Percentiles rank a stretch among this genome's conserved stretches.
phyloP scores from a whole-genome alignment of 2,888 invertebrate genomes.

The Dorcus hopei region DNA sequence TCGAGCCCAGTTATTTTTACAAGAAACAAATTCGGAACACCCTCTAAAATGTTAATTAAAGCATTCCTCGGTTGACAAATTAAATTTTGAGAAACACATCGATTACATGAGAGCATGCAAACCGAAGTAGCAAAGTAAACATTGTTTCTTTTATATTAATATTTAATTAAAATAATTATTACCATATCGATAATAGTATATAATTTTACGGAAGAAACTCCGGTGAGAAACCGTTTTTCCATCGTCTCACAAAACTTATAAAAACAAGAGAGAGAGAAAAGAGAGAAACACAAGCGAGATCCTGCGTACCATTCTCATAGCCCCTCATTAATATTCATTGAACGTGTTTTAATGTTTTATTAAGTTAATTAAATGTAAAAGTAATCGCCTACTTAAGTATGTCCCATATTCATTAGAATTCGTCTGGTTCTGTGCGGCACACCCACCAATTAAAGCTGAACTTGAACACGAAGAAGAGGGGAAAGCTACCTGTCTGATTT shows the following conservation, averaged over 20 bases:
- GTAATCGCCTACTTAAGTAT: conserved; percentile 8
- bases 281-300: neutral
- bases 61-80: too few species aligned
- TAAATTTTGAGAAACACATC: too few species aligned
- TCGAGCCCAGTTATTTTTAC: too few species aligned
- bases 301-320: conserved; percentile 3
- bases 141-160: too few species aligned
- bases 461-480: conserved; percentile 6
- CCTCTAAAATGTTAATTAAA: too few species aligned
- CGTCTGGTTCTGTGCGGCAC: conserved; percentile 20
- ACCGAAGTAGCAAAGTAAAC: too few species aligned
- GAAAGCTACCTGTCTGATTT: conserved; percentile 12
- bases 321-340: conserved; percentile 15
- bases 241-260: neutral
- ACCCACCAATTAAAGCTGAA: conserved; percentile 27
- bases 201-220: too few species aligned
- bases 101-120: too few species aligned
- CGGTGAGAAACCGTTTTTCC: too few species aligned
- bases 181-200: too few species aligned
- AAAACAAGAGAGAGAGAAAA: neutral
- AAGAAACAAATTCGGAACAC: too few species aligned
- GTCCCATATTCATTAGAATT: conserved; percentile 16
- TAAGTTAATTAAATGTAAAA: conserved; percentile 10
- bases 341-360: conserved; percentile 3
- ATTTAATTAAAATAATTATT: too few species aligned